phyloP scores from a whole-genome alignment of 2,888 invertebrate species.

The Melanotus villosus region DNA sequence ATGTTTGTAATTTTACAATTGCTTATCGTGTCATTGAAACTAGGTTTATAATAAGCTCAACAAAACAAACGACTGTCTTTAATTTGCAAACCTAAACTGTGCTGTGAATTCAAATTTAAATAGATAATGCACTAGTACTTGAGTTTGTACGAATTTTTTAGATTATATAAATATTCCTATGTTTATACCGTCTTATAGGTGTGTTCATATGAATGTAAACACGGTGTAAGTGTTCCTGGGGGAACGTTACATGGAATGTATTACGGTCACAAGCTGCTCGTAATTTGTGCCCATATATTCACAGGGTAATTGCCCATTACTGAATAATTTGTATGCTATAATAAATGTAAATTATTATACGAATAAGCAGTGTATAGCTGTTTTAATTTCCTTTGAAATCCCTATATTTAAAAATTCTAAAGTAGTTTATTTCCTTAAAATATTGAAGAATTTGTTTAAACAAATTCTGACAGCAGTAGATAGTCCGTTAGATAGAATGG shows the following conservation, averaged over 20 bases:
- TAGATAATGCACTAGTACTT: background rate
- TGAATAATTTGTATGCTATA: background rate
- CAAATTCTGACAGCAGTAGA: too few relatives aligned
- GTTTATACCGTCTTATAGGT: background rate
- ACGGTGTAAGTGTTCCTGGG: background rate
- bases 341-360: slow-evolving; percentile 10
- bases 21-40: slow-evolving; percentile 1
- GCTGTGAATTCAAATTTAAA: slow-evolving; percentile 36
- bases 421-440: too few relatives aligned
- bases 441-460: too few relatives aligned
- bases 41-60: slow-evolving; percentile 26
- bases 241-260: background rate
- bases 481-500: too few relatives aligned
- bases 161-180: background rate
- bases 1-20: background rate
- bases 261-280: background rate
- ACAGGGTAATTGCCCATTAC: background rate
- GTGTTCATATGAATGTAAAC: background rate
- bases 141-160: background rate
- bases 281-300: background rate
- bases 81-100: slow-evolving; percentile 34
- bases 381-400: too few relatives aligned
- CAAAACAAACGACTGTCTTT: slow-evolving; percentile 18
- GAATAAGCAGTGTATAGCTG: too few relatives aligned
- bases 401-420: too few relatives aligned